Base-by-base conservation (phyloP, 2,113 vertebrate genomes). In the Alligator mississippiensis region DNA sequence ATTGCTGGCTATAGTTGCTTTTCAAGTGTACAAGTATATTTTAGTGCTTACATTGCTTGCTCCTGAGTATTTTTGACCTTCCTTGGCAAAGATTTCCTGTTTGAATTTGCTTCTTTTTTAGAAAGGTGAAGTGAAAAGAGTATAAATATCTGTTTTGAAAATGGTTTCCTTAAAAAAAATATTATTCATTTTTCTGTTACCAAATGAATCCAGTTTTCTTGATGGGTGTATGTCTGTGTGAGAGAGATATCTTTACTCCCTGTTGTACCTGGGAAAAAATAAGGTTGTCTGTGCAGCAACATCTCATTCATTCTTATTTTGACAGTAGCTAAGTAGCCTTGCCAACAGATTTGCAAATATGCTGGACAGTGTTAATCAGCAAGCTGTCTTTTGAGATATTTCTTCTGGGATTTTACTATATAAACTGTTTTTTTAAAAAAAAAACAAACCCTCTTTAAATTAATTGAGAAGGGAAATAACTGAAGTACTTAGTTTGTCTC, bases 131-230 rank as follows among this genome's bases (percentile, higher is more conserved):
- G 77, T 24, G 38, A 84, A 34, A 74, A 22, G 58, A n/a, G 2
- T 6, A 74, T 27, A 89, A 92, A 54, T 1, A 17, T 18, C 2
- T 4, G 47, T 75, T 74, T 47, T 19, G 16, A 83, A 83, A 59
- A 1, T 3, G 0, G 0, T 30, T 18, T 72, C 1, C 34, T 79
- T 81, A n/a, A 2, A 6, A 34, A 55, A 58, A 80, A 15, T 0
- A 0, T 0, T 64, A 61, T 47, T 3, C 1, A 0, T 80, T 83
- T 75, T 8, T 84, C 86, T 94, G 27, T 72, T 62, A 62, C 13
- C 4, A 84, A 93, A 79, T 78, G 5, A 82, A 1, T 11, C 21
- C 2, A 3, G 79, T 85, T 78, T 21, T 5, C 21, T 16, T 61
- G 9, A 58, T 38, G 21, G 34, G 79, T 34, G 4, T 47, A 81